A percentile compares a stretch with the other conserved stretches of the same genome.
These are phyloP conservation scores for Aplochiton taeniatus DNA, from an alignment of 2,797 vertebrate species.

Conservation along the genomic window DNA sequence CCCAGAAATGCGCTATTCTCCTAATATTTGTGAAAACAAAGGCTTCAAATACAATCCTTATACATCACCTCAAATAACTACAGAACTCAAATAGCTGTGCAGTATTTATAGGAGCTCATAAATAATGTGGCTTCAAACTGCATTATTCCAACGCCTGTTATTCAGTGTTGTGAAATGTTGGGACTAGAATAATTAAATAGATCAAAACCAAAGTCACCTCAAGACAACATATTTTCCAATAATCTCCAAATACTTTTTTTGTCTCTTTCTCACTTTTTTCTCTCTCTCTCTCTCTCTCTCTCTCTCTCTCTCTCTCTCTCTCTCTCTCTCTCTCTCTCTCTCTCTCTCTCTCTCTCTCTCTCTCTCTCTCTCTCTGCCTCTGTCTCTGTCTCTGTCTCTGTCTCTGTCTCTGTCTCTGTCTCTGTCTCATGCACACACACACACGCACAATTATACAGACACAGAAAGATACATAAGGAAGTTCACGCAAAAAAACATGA, in stretches of 20 bases:
- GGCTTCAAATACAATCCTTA: conserved; percentile 28
- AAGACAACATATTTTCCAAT: too few species aligned
- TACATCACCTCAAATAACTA: conserved; percentile 20
- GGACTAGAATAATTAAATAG: conserved; percentile 43
- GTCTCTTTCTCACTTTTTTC: too few species aligned
- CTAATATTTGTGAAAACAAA: conserved; percentile 21
- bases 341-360: conserved; percentile 2
- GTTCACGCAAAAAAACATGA: neutral
- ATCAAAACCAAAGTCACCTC: conserved; percentile 9
- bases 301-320: neutral
- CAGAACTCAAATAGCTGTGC: neutral
- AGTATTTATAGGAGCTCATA: conserved; percentile 27
- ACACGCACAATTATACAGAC: neutral
- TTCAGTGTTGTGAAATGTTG: conserved; percentile 34
- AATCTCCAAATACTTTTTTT: neutral
- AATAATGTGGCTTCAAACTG: conserved; percentile 34
- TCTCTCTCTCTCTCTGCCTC: too few species aligned
- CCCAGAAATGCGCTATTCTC: conserved; percentile 7
- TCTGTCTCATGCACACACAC: too few species aligned
- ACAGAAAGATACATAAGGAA: too few species aligned
- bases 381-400: neutral
- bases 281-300: neutral
- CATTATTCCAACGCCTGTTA: conserved; percentile 36
- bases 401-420: too few species aligned
- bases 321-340: neutral